Percentiles rank a stretch among this genome's conserved stretches.
These are phyloP conservation scores for Salvelinus namaycush DNA, from an alignment of 2,113 vertebrate species.

Conservation along the genomic window DNA sequence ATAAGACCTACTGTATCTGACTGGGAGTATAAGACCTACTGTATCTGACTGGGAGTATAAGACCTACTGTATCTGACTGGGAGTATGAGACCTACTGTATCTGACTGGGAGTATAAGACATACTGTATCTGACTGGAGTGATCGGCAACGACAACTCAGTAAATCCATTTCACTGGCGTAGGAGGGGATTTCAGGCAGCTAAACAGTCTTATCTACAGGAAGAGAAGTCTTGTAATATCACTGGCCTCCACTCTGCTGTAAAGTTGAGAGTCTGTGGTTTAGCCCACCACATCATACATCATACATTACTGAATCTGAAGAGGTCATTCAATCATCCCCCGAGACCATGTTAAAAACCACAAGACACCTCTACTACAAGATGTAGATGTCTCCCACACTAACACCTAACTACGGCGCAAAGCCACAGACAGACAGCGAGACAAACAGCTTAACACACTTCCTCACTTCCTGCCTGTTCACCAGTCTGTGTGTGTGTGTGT, in stretches of 20 bases:
- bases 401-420: background rate
- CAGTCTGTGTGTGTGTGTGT: background rate
- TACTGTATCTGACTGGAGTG: no score
- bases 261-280: constrained; percentile 47
- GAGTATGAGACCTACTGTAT: no score
- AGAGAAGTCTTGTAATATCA: no score
- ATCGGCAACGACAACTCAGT: no score
- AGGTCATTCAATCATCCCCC: constrained; percentile 26
- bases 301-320: background rate
- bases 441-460: background rate
- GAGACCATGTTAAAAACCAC: constrained; percentile 49
- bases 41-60: no score
- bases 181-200: no score
- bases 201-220: no score
- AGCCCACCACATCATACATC: constrained; percentile 18
- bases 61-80: no score
- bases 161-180: no score
- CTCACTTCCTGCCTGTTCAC: background rate
- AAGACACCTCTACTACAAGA: constrained; percentile 23
- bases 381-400: background rate
- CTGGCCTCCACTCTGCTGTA: background rate
- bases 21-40: no score
- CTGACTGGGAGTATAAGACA: no score
- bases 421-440: background rate
- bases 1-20: no score